A percentile compares a stretch with the other conserved stretches of the same genome.
phyloP scores from a whole-genome alignment of 2,888 invertebrate genomes.

The Octonoba sinensis region DNA sequence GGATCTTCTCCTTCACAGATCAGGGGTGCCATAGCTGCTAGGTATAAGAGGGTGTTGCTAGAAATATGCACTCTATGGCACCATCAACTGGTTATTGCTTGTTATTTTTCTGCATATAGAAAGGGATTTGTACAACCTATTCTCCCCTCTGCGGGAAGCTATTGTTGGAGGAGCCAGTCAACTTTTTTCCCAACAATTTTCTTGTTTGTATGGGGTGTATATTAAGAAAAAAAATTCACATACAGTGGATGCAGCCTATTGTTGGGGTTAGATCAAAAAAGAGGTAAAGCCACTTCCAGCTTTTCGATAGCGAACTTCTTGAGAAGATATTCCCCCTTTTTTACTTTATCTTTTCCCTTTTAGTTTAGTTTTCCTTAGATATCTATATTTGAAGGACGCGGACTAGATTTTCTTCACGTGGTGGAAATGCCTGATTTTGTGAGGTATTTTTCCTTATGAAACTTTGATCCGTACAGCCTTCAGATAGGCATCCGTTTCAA shows the following conservation, averaged over 20 bases:
- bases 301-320: neutral
- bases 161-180: conserved; percentile 23
- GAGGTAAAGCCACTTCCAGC: conserved; percentile 15
- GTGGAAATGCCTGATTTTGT: no score
- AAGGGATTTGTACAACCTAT: conserved; percentile 49
- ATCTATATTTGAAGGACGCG: no score
- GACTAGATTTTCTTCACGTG: no score
- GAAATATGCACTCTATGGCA: conserved; percentile 36
- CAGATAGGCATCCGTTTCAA: conserved; percentile 14
- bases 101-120: conserved; percentile 55
- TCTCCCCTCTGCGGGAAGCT: conserved; percentile 7
- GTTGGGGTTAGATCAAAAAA: conserved; percentile 40
- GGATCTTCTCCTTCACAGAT: neutral
- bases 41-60: conserved; percentile 24
- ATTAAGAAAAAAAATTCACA: conserved; percentile 35
- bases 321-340: no score
- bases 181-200: conserved; percentile 17
- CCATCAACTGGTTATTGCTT: conserved; percentile 62
- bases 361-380: no score
- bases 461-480: conserved; percentile 12
- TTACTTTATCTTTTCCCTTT: no score
- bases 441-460: neutral
- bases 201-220: conserved; percentile 28
- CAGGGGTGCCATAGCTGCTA: conserved; percentile 11
- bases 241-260: conserved; percentile 19